Conservation (phyloP, 2,888 invertebrate species). For the Clanis bilineata region DNA sequence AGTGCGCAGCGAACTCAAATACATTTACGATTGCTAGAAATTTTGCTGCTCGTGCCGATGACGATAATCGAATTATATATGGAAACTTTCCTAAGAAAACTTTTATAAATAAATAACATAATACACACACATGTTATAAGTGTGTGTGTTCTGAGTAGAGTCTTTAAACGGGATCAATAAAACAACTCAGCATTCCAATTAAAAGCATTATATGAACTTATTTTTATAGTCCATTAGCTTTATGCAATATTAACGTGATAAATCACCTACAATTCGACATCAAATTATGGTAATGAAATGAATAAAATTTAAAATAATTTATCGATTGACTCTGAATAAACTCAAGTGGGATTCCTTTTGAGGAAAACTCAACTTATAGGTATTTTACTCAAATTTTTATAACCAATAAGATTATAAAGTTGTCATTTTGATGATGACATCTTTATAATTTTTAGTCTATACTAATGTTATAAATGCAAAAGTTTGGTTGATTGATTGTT, state of each 20-base stretch:
- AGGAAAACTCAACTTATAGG: not conserved
- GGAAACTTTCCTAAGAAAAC: too few relatives aligned
- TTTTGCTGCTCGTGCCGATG: too few relatives aligned
- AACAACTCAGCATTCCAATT: not conserved
- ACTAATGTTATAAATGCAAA: too few relatives aligned
- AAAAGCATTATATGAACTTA: not conserved
- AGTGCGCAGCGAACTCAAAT: too few relatives aligned
- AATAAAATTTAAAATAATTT: not conserved
- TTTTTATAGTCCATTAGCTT: not conserved
- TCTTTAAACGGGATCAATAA: not conserved
- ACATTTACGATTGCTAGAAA: too few relatives aligned
- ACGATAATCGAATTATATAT: too few relatives aligned
- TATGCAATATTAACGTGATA: not conserved
- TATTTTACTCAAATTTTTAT: not conserved
- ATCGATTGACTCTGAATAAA: not conserved
- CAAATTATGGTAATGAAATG: not conserved
- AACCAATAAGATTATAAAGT: not conserved
- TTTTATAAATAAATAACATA: too few relatives aligned
- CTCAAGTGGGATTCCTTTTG: not conserved
- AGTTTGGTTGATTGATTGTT: too few relatives aligned
- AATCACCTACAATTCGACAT: not conserved
- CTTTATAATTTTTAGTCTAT: not conserved
- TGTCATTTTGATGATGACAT: too few relatives aligned
- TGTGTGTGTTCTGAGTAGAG: too few relatives aligned
- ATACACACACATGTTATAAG: too few relatives aligned